Base-by-base conservation (phyloP, 2,888 invertebrate species). In the Habrosyne pyritoides region DNA sequence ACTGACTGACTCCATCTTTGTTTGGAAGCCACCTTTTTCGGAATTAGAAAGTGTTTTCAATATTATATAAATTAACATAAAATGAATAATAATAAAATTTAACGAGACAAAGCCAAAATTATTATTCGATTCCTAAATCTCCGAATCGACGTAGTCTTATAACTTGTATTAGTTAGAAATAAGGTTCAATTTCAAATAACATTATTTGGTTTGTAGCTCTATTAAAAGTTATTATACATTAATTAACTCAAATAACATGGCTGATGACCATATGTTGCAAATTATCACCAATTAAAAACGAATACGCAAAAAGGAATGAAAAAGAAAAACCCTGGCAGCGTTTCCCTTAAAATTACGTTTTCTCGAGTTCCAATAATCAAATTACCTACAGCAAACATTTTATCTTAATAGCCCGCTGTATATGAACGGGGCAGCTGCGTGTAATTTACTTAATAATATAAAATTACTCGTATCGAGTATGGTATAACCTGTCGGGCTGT, bases 331-430 rank as follows among this genome's bases (percentile, higher is more conserved):
- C 52, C 18, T 46, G 18, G 21, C 24, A 53, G 47, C 54, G 52
- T 59, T 64, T 64, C 66, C 61, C 56, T 57, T 63, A 46, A 62
- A 68, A 36, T 66, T 69, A 67, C 59, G 57, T 63, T 62, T 71
- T 74, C 66, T 57, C 66, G 60, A 75, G 61, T 77, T 74, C 75
- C 83, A 82, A 86, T 89, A 89, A 89, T 87, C 86, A 75, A 89
- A 89, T 89, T 89, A 89, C 69, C 79, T 81, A 86, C 79, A 70
- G 86, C 79, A 88, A 89, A 88, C 87, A 88, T 87, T 83, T 80
- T 81, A 84, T 81, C 79, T 83, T 86, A 86, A 85, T 83, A 72
- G 73, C 68, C 68, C 64, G 69, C 71, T 76, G 70, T 76, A 77
- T 80, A 67, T 67, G 75, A 64, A 67, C 65, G 62, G 59, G 63